Base-by-base conservation (phyloP, 2,888 invertebrate species). In the Drosophila nigritarsus region DNA sequence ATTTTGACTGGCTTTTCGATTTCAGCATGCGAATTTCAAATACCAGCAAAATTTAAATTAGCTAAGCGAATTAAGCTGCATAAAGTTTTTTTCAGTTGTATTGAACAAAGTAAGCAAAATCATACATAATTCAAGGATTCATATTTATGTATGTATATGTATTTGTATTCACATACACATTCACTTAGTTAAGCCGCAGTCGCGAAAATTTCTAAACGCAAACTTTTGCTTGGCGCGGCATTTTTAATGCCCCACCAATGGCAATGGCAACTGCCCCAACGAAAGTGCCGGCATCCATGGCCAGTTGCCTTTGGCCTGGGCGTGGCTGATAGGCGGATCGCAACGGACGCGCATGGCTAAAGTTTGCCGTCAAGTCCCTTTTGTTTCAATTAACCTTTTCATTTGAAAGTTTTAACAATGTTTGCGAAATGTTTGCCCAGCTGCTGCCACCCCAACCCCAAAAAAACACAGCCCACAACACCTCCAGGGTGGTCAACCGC, bases 371-470 rank as follows among this genome's bases (percentile, higher is more conserved):
- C 89, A 87, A 87, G 77, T 82, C 77, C 69, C 83, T 80, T 87
- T 87, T 89, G 87, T 87, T 86, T 87, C 88, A 89, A 89, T 89
- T 87, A 89, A 89, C 90, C 86, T 87, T 87, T 87, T 85, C 79
- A 83, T 85, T 89, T 75, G 68, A 85, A 87, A 85, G 75, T 84
- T 89, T 85, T 80, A 87, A 87, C 89, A 85, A 85, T 87, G 89
- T 89, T 87, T 86, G 86, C 84, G 51, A 76, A 84, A 80, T 85
- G 83, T 75, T 82, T 73, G 78, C 73, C 69, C 70, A 78, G 59
- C 81, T 55, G 63, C 49, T 15, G 20, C 29, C 40, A 3, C 24
- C 65, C 27, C 51, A n/a, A 13, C 38, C 36, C 54, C 50, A 7
- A 7, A 38, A 18, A 9, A 9, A 9, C 2, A 9, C n/a, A 24